Base-by-base conservation (phyloP, 1,140 invertebrate genomes). In the Ericerus pela region DNA sequence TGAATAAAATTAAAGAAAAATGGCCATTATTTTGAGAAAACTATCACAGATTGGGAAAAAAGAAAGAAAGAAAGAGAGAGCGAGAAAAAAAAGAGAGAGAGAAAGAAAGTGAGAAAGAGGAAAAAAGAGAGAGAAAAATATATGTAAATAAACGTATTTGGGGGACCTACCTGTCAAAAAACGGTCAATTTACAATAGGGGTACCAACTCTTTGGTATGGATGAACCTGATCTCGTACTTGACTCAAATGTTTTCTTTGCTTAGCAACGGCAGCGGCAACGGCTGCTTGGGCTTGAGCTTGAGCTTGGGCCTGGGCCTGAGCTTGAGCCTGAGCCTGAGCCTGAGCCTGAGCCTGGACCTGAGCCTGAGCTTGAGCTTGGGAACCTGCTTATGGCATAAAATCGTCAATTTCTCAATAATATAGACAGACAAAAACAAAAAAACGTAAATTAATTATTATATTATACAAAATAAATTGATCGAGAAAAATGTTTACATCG, bases 131-230 rank as follows among this genome's bases (percentile, higher is more conserved):
- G 30, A 33, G 30, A 33, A 33, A 33, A 10, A 33, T 33, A 33
- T 33, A 33, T 8, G 30, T 47, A 47, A 47, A 47, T n/a, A n/a
- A n/a, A n/a, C n/a, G n/a, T n/a, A n/a, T 47, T 47, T 18, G 41
- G 41, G 41, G 16, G 20, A 47, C 41, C 41, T 47, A 47, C 41
- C 41, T 47, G 41, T 10, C n/a, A n/a, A n/a, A n/a, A n/a, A n/a
- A n/a, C n/a, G 8, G 30, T 57, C 56, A 59, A 59, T 59, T 59
- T 51, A 59, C 58, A 57, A 59, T 57, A 54, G 63, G 63, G 74
- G 83, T 81, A 71, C 82, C 85, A 69, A 85, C 84, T 77, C 86
- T 86, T 80, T 88, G 85, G 79, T 90, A 90, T 73, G 86, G 86
- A 79, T 90, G 86, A 47, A 47, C 41, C 41, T 47, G 41, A 74